Conservation (phyloP, 2,113 vertebrate species). For the Melanerpes formicivorus region DNA sequence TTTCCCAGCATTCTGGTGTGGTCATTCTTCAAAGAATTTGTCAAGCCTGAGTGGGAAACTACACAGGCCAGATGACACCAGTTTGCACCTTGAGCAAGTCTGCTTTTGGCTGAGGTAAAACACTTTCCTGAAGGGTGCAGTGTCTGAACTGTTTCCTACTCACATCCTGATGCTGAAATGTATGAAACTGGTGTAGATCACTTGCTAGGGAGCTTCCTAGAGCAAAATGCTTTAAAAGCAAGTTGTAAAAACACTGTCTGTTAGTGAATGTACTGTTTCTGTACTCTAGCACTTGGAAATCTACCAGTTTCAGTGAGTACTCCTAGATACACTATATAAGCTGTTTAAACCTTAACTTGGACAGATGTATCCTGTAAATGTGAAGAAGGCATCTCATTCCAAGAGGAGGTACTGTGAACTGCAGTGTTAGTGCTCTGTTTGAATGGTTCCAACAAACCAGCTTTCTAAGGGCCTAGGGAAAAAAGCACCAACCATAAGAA, state of each 20-base stretch:
- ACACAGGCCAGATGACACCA: neutral
- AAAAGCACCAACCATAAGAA: neutral
- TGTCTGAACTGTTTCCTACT: neutral
- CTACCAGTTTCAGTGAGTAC: neutral
- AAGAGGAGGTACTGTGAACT: neutral
- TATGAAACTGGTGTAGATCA: neutral
- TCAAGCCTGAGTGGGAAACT: neutral
- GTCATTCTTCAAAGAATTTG: neutral
- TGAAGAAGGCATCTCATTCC: constrained; percentile 26
- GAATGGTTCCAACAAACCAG: neutral
- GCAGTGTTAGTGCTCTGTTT: neutral
- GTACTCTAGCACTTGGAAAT: neutral
- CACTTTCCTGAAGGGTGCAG: neutral
- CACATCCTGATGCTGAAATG: neutral
- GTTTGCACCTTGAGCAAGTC: neutral
- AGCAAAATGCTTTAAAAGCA: neutral
- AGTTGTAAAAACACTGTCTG: neutral
- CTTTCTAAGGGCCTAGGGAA: neutral
- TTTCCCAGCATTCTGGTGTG: neutral
- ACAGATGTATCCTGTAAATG: constrained; percentile 33
- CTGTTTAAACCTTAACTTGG: neutral
- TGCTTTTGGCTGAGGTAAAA: neutral
- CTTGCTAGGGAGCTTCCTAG: neutral
- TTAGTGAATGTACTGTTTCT: neutral
- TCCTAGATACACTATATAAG: neutral